These are phyloP conservation scores for Gorsachius goisagi DNA, from an alignment of 2,113 vertebrate species.

Conservation along the genomic window DNA sequence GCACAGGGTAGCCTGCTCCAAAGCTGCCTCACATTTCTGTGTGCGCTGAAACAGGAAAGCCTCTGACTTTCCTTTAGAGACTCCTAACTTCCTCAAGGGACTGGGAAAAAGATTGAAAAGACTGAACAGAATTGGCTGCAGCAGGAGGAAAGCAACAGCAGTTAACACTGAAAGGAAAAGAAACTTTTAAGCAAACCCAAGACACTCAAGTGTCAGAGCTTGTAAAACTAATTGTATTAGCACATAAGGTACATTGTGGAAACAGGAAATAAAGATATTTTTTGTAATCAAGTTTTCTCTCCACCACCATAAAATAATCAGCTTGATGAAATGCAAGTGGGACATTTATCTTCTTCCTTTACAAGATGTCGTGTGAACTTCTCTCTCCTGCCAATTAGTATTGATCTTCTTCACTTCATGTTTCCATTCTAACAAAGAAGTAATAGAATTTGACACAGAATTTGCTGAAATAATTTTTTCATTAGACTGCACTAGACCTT, in stretches of 20 bases:
- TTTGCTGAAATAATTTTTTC: constrained; percentile 18
- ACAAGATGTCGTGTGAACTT: background rate
- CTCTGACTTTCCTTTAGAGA: background rate
- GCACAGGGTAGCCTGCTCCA: background rate
- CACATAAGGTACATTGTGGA: background rate
- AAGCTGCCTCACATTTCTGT: background rate
- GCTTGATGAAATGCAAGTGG: background rate
- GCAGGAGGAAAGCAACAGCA: background rate
- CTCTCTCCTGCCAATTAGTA: constrained; percentile 2
- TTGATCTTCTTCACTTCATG: background rate
- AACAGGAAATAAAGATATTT: background rate
- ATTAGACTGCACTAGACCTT: background rate
- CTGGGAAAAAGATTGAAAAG: background rate
- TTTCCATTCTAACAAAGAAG: background rate
- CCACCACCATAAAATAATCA: background rate
- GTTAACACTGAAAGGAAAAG: background rate
- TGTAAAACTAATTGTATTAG: background rate
- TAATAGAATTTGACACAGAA: background rate
- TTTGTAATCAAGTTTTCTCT: constrained; percentile 8
- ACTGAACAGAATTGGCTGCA: background rate
- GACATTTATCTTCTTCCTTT: background rate
- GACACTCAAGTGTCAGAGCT: background rate
- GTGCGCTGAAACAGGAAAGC: background rate
- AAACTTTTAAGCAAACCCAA: background rate
- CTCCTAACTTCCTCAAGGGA: background rate